Percentiles rank a stretch among this genome's conserved stretches.
phyloP scores from a whole-genome alignment of 2,113 vertebrate genomes.

The Haliaeetus leucogaster region DNA sequence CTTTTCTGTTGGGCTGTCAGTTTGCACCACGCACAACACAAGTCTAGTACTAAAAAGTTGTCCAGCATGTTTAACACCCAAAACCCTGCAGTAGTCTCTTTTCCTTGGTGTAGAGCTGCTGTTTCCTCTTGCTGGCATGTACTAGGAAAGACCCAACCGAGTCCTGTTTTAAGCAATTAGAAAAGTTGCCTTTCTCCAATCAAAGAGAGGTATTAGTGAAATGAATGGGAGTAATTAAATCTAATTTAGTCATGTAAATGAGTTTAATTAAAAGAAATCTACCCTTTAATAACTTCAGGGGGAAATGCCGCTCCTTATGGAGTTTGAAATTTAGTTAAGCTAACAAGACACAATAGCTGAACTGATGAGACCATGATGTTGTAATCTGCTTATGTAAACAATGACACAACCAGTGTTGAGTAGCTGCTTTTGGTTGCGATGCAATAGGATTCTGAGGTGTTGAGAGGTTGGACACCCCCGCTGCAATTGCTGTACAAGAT shows the following conservation, averaged over 20 bases:
- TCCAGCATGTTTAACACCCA: neutral
- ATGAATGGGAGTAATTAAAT: slow-evolving; percentile 83
- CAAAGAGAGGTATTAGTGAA: slow-evolving; percentile 78
- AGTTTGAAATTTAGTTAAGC: slow-evolving; percentile 77
- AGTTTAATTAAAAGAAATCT: slow-evolving; percentile 84
- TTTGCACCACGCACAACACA: neutral
- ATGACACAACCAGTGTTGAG: slow-evolving; percentile 16
- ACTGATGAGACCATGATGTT: slow-evolving; percentile 67
- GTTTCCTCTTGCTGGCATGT: neutral
- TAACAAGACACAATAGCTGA: slow-evolving; percentile 78
- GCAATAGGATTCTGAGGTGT: accelerated
- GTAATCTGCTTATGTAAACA: slow-evolving; percentile 71
- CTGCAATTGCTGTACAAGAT: accelerated
- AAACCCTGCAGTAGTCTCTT: neutral
- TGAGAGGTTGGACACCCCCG: neutral
- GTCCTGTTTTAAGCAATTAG: slow-evolving; percentile 73
- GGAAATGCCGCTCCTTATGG: slow-evolving; percentile 69
- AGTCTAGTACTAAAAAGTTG: neutral
- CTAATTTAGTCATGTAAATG: slow-evolving; percentile 83
- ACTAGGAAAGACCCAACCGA: neutral
- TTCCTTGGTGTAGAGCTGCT: neutral
- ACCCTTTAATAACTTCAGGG: slow-evolving; percentile 82
- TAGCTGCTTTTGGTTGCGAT: neutral
- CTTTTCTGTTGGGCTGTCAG: neutral
- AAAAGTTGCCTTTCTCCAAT: slow-evolving; percentile 78